Base-by-base conservation (phyloP, 2,113 vertebrate genomes). In the Furnarius figulus region DNA sequence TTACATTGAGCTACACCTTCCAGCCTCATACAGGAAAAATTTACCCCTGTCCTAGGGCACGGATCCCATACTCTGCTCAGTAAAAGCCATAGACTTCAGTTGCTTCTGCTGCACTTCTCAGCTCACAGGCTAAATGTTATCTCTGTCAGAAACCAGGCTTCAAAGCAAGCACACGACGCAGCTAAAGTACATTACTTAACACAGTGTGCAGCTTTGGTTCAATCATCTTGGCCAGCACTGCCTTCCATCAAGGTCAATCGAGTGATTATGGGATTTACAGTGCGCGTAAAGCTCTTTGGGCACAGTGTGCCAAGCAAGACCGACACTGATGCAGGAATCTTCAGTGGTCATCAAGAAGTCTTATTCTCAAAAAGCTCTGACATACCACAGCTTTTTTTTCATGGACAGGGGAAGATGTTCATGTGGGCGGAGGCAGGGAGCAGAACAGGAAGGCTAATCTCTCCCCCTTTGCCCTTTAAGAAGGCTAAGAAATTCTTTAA, bases 221-320 rank as follows among this genome's bases (percentile, higher is more conserved):
- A 72, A 61, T 59, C 86, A 93, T 95, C 79, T 62, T 30, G 42
- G 83, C 73, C 79, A 92, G 86, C 52, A 23, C 1, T 85, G 80
- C 89, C 66, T 81, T 78, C 84, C 80, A 89, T 75, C 94, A 96
- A 97, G 95, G 96, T 95, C 96, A 96, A 47, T 3, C 3, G 52
- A 89, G 76, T 21, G 91, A 95, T 96, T 95, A 96, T 56, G 52
- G 91, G 96, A 96, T 97, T 95, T 96, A 86, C 73, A 65, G 68
- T 0, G 5, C 3, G 0, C 35, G 19, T 92, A 93, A 97, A 90
- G 80, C 93, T 89, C 94, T 84, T 84, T 5, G 80, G 76, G 67
- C 82, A 85, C 53, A 74, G 59, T 17, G 61, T 44, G 76, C 47
- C 86, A 87, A 89, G 75, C 42, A 66, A 72, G 80, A 95, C 44